Evolutionary conservation across 2,797 vertebrate genomes (phyloP).

Genomic region (Amazona finschi): DNA sequence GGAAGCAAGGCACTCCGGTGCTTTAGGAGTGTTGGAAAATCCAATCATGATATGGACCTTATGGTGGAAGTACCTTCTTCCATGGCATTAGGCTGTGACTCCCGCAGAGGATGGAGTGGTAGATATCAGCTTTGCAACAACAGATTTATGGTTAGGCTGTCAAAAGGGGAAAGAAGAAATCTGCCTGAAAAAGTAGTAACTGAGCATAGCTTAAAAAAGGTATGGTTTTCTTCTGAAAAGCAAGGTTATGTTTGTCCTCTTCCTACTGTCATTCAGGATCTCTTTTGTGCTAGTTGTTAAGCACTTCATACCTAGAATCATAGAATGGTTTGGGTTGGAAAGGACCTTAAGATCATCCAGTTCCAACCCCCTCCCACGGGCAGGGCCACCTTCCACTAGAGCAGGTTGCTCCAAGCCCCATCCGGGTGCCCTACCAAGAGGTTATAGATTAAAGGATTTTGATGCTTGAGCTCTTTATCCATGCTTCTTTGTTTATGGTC

Average conservation of each 20-base stretch:
- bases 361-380: background rate
- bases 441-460: background rate
- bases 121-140: background rate
- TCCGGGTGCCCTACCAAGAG: background rate
- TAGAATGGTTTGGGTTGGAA: background rate
- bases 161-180: slow-evolving; percentile 21
- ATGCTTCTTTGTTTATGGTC: background rate
- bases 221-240: background rate
- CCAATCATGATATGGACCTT: background rate
- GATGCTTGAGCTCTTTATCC: background rate
- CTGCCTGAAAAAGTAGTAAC: background rate
- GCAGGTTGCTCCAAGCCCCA: background rate
- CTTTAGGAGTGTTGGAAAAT: background rate
- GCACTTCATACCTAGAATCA: background rate
- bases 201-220: background rate
- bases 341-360: background rate
- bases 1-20: background rate
- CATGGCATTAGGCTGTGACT: background rate
- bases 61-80: background rate
- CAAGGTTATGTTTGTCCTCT: background rate
- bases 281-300: background rate
- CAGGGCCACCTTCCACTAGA: background rate
- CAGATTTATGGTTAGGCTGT: background rate
- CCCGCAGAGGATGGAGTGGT: background rate
- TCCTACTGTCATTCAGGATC: background rate